Evolutionary conservation across 2,113 vertebrate genomes (phyloP), one percentile per base, ranked within the genome.

Genomic region (Rynchops niger): DNA sequence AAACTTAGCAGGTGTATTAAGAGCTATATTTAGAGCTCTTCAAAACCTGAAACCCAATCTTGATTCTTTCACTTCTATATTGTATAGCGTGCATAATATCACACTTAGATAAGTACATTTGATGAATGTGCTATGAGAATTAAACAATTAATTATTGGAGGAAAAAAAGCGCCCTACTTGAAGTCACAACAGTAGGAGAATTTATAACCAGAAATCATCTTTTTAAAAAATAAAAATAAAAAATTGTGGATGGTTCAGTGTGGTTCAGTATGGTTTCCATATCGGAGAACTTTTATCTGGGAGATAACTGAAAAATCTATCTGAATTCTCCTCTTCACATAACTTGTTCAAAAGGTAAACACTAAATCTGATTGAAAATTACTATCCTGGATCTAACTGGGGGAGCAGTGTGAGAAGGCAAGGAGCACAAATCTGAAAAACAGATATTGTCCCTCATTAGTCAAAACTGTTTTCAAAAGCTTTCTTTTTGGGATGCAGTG

Each of bases 191-290:
- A 79, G 16, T 9, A 34, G 21, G 15, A 15, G 11, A 58, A 83
- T 52, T 61, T 11, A 38, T 56, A 66, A 62, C 15, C 8, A 50
- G 38, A 73, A 83, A 78, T 18, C 1, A n/a, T 18, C 9, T 9
- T 55, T 53, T 66, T 12, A 8, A 49, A 49, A 49, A 49, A 22
- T 49, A 49, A 49, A 49, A 22, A 47, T 30, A 0, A 2, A 9
- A 36, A 73, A 11, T 4, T 38, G 4, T n/a, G 9, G 5, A 10
- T 86, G 6, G 1, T 58, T 78, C 23, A 49, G 1, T 12, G 2
- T 36, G 18, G 3, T 49, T 89, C n/a, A 69, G 5, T 45, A 50
- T 22, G 3, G 3, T 76, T 79, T 91, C 17, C 23, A 30, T 49
- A 71, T 20, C 3, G 12, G 13, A 25, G 13, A 67, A 63, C 8